Evolutionary conservation across 2,888 invertebrate genomes (phyloP), one percentile per base, ranked within the genome.

Genomic region (Eilema depressum): DNA sequence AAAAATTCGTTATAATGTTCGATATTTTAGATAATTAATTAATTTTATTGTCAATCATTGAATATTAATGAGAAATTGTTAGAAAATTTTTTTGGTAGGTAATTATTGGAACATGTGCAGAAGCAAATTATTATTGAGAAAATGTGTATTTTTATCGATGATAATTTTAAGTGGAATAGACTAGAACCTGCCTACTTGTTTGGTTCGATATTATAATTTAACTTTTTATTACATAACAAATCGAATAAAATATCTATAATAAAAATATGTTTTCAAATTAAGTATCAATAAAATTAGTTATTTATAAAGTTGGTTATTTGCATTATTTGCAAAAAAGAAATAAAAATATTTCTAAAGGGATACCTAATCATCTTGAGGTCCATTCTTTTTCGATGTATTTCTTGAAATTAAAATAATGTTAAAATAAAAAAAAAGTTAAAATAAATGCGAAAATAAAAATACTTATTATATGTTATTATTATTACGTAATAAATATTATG

Each of bases 371-470:
- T 53, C 20, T 56, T 57, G 10, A 30, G 60, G 53, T 53, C 30
- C 7, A 69, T 69, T 68, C n/a, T 69, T 59, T 47, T 63, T 62
- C 8, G 60, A 23, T 37, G 41, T n/a, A 37, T 17, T 57, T n/a
- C n/a, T 2, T 53, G 4, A 41, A n/a, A 61, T 28, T 63, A 26
- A n/a, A 59, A 0, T 25, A 56, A 28, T 57, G 47, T 11, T 41
- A n/a, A n/a, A n/a, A n/a, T n/a, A n/a, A n/a, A n/a, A n/a, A n/a
- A n/a, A n/a, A n/a, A n/a, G n/a, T 20, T 61, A 7, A 30, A 23
- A 23, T 56, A 26, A 61, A 74, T 80, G 79, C 80, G 80, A 71
- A 80, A 80, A 80, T 80, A 80, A 75, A 80, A 80, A 75, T 79
- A 75, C 69, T 14, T 65, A 53, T n/a, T n/a, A n/a, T n/a, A n/a